Evolutionary conservation across 1,140 invertebrate species (phyloP).

Genomic region (Atta texana): DNA sequence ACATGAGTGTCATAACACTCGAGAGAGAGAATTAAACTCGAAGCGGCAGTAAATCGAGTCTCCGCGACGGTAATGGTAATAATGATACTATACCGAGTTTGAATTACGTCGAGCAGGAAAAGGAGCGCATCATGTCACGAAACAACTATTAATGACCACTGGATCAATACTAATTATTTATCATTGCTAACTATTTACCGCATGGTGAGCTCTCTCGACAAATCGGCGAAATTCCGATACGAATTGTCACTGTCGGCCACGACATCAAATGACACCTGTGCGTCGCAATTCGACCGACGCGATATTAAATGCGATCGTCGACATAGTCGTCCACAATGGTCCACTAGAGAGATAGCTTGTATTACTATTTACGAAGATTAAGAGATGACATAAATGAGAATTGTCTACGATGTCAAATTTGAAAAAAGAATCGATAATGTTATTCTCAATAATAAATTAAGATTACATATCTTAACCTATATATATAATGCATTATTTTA

Average conservation of each 20-base stretch:
- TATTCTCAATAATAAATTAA: neutral
- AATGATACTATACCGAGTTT: slow-evolving; percentile 40
- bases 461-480: neutral
- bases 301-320: slow-evolving; percentile 16
- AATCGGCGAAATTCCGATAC: slow-evolving; percentile 51
- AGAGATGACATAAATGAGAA: neutral
- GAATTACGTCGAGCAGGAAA: slow-evolving; percentile 28
- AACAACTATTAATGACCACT: slow-evolving; percentile 55
- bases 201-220: slow-evolving; percentile 28
- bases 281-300: slow-evolving; percentile 3
- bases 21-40: slow-evolving; percentile 50
- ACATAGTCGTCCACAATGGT: neutral
- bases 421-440: neutral
- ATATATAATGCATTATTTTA: neutral
- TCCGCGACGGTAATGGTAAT: slow-evolving; percentile 33
- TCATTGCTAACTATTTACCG: slow-evolving; percentile 46
- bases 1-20: slow-evolving; percentile 50
- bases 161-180: slow-evolving; percentile 53
- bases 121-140: neutral
- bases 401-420: neutral
- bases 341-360: neutral
- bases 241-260: slow-evolving; percentile 38
- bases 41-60: slow-evolving; percentile 57
- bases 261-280: slow-evolving; percentile 27
- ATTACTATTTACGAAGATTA: neutral